A percentile compares a stretch with the other conserved stretches of the same genome.
phyloP scores from a whole-genome alignment of 2,888 invertebrate species.

The Girardia tigrina region DNA sequence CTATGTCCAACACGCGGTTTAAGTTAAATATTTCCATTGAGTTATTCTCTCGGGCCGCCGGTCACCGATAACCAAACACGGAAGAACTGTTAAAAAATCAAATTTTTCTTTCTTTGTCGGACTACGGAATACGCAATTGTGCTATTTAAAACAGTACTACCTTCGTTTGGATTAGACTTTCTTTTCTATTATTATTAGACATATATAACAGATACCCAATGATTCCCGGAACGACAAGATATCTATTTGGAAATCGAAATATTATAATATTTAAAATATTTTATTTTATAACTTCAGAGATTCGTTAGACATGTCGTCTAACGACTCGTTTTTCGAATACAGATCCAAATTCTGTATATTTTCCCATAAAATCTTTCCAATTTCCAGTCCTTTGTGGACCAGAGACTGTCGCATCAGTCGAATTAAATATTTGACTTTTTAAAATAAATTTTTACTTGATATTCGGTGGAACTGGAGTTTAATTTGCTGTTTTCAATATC shows the following conservation, averaged over 20 bases:
- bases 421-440: background rate
- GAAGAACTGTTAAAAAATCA: too few species aligned
- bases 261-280: background rate
- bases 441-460: background rate
- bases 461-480: background rate
- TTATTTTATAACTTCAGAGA: background rate
- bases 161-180: background rate
- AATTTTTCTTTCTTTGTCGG: too few species aligned
- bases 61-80: too few species aligned
- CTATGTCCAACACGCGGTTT: too few species aligned
- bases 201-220: background rate
- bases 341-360: background rate
- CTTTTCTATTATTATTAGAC: background rate
- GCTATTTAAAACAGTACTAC: too few species aligned
- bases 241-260: too few species aligned
- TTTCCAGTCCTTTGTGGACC: background rate
- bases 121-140: too few species aligned
- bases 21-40: too few species aligned
- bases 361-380: background rate
- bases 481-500: background rate
- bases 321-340: background rate
- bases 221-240: background rate
- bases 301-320: background rate
- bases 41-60: too few species aligned
- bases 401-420: background rate